Base-by-base conservation (phyloP, 2,113 vertebrate species). In the Opisthocomus hoazin region DNA sequence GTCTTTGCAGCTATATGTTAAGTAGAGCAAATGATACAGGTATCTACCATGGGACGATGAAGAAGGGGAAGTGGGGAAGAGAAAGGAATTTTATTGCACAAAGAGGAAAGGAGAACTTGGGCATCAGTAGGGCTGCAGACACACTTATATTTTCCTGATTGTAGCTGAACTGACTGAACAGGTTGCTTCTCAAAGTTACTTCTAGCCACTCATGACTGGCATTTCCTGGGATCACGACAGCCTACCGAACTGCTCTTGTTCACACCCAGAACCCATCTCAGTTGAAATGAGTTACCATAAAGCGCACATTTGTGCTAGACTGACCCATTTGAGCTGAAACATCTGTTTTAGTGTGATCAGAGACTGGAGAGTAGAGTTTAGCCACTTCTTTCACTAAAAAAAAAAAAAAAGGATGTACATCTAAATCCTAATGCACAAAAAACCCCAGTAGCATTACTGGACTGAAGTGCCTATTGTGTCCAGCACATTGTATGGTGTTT, bases 401-500 rank as follows among this genome's bases (percentile, higher is more conserved):
- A 51, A 71, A 51, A 71, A 43, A 51, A 63, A 46, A 8, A 27
- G 6, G 29, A 30, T 37, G 17, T 7, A 20, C 0, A 0, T 34
- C 26, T 65, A 48, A 77, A 65, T 61, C 9, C 64, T 64, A 81
- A 79, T 6, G 23, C 9, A 66, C 13, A 74, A 76, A 78, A 18
- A 5, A 3, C 3, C 23, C 10, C 34, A 60, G 37, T 20, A 57
- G 9, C 6, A 15, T 43, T 56, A 68, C 18, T 24, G 19, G 54
- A 74, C 26, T 75, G 20, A 10, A 39, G 11, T 45, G 17, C 34
- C 15, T 45, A 50, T 70, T 8, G 8, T 15, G 70, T 29, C 21
- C 36, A 56, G 68, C 23, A 64, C 36, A 56, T 53, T 0, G 7
- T 12, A 46, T 0, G 0, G 7, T 32, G 50, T 1, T 64, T 76